These are phyloP conservation scores for Camarhynchus parvulus DNA, from an alignment of 2,113 vertebrate species.

Conservation along the genomic window DNA sequence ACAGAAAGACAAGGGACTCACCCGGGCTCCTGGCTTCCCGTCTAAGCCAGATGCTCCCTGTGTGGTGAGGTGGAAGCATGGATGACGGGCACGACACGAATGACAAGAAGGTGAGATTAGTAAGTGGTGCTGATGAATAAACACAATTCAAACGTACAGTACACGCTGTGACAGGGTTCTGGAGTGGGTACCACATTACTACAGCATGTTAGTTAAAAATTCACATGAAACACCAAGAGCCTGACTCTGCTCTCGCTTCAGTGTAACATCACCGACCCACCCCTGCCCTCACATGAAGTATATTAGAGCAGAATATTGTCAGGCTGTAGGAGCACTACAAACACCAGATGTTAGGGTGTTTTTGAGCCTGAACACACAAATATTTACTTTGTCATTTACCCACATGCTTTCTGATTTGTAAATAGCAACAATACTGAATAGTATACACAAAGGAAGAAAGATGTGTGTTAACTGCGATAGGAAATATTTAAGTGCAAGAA, in stretches of 20 bases:
- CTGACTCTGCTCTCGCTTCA: neutral
- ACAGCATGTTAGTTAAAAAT: constrained; percentile 75
- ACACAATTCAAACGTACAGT: constrained; percentile 72
- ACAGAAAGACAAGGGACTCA: constrained; percentile 86
- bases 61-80: constrained; percentile 84
- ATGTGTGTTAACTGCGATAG: neutral
- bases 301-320: neutral
- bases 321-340: neutral
- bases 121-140: constrained; percentile 82
- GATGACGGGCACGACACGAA: constrained; percentile 87
- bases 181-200: constrained; percentile 55
- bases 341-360: constrained; percentile 41
- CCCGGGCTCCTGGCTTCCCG: constrained; percentile 97
- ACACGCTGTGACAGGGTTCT: constrained; percentile 55
- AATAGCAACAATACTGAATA: neutral
- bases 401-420: neutral
- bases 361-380: constrained; percentile 37
- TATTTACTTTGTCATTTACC: constrained; percentile 34
- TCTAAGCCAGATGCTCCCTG: constrained; percentile 99
- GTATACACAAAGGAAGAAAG: neutral
- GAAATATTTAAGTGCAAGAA: constrained; percentile 23
- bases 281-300: neutral
- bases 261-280: neutral
- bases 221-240: constrained; percentile 58
- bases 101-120: constrained; percentile 98